Percentiles rank a stretch among this genome's conserved stretches.
Conservation (phyloP, 2,113 vertebrate species). For the Morone chrysops region DNA sequence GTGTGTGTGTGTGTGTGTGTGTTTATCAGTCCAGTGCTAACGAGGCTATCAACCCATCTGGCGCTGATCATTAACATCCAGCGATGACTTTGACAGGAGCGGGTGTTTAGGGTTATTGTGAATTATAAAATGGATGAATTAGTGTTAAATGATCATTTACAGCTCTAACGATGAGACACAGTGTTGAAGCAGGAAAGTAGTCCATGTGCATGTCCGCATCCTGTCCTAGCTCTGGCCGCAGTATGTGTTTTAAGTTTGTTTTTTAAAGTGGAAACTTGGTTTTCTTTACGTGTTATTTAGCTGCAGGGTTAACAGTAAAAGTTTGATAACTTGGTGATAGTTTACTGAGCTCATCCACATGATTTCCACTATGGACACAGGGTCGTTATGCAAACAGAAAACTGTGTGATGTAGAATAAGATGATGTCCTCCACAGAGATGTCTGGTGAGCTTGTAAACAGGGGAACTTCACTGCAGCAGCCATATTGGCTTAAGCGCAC, state of each 20-base stretch:
- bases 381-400: neutral
- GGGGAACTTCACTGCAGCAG: neutral
- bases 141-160: neutral
- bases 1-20: neutral
- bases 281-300: neutral
- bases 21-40: slow-evolving; percentile 20
- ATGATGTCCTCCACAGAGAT: neutral
- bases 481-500: slow-evolving; percentile 6
- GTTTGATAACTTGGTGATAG: neutral
- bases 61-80: neutral
- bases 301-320: too few species aligned
- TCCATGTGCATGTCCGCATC: neutral
- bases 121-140: too few species aligned
- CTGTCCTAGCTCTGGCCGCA: too few species aligned
- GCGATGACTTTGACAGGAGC: neutral
- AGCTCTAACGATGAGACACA: too few species aligned
- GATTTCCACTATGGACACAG: neutral
- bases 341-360: neutral
- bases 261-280: too few species aligned
- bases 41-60: neutral
- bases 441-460: neutral
- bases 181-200: neutral
- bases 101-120: neutral
- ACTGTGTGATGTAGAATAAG: neutral
- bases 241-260: too few species aligned